Evolutionary conservation across 2,888 invertebrate genomes (phyloP).

Genomic region (Pardosa pseudoannulata): DNA sequence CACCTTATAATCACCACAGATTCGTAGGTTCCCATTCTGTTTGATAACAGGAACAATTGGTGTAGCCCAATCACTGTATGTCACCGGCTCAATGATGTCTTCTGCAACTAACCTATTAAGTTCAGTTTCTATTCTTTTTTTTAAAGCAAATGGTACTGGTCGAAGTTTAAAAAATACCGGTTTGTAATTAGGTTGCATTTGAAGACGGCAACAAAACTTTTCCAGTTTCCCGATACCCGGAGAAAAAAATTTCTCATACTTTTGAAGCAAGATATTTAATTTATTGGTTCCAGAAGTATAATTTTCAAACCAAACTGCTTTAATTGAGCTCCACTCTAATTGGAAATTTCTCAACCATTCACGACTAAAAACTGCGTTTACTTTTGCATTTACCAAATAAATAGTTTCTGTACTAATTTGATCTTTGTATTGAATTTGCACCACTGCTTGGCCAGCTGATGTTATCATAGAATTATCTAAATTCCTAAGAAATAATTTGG

Average conservation of each 20-base stretch:
- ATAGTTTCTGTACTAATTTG: slow-evolving; percentile 45
- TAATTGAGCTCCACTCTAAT: slow-evolving; percentile 41
- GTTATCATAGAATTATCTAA: slow-evolving; percentile 53
- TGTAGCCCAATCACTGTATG: slow-evolving; percentile 46
- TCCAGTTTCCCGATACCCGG: slow-evolving; percentile 40
- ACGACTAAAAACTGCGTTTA: slow-evolving; percentile 52
- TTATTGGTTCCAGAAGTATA: slow-evolving; percentile 45
- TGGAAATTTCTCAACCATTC: slow-evolving; percentile 42
- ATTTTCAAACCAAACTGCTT: slow-evolving; percentile 44
- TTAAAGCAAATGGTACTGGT: slow-evolving; percentile 50
- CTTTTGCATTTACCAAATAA: slow-evolving; percentile 53
- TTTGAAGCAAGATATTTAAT: slow-evolving; percentile 49
- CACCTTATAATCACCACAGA: slow-evolving; percentile 76
- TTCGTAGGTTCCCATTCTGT: slow-evolving; percentile 65
- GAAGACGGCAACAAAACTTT: slow-evolving; percentile 43
- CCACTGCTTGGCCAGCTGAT: slow-evolving; percentile 58
- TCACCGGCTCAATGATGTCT: slow-evolving; percentile 43
- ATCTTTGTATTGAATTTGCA: slow-evolving; percentile 51
- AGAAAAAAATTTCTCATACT: slow-evolving; percentile 41
- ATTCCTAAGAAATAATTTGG: slow-evolving; percentile 51
- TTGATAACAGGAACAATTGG: slow-evolving; percentile 46
- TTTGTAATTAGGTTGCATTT: slow-evolving; percentile 44
- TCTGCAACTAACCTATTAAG: slow-evolving; percentile 40
- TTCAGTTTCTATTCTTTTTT: slow-evolving; percentile 44
- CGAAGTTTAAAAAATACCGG: slow-evolving; percentile 44